Conservation (phyloP, 1,140 invertebrate species). For the Subanguina moxae region DNA sequence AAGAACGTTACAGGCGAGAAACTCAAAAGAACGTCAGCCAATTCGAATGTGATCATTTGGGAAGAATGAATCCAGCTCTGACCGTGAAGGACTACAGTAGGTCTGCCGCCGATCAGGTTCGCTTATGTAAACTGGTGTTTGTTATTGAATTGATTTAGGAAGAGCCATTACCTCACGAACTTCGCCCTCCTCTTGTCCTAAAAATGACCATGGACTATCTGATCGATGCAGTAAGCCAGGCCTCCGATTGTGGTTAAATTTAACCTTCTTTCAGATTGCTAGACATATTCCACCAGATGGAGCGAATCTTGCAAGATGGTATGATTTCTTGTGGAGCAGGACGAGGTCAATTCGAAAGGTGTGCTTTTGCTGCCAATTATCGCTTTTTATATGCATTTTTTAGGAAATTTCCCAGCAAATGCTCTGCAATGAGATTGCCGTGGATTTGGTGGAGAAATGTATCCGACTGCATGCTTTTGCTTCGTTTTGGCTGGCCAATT, state of each 20-base stretch:
- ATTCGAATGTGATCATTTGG: slow-evolving; percentile 65
- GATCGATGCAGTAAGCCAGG: slow-evolving; percentile 60
- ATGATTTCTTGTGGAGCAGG: slow-evolving; percentile 64
- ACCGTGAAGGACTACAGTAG: slow-evolving; percentile 85
- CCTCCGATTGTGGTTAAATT: not conserved
- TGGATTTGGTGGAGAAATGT: slow-evolving; percentile 84
- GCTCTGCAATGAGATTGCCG: slow-evolving; percentile 72
- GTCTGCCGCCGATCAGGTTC: slow-evolving; percentile 66
- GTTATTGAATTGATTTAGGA: slow-evolving; percentile 63
- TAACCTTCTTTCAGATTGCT: slow-evolving; percentile 20
- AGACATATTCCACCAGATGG: slow-evolving; percentile 12
- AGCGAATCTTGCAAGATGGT: slow-evolving; percentile 63
- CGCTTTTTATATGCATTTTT: not conserved
- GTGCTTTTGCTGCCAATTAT: not conserved
- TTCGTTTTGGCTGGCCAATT: slow-evolving; percentile 78
- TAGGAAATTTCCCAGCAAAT: slow-evolving; percentile 91
- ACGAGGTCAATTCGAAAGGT: slow-evolving; percentile 76
- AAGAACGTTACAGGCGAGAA: slow-evolving; percentile 81
- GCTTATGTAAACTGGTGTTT: not conserved
- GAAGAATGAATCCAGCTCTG: slow-evolving; percentile 25
- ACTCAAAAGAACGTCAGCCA: slow-evolving; percentile 71
- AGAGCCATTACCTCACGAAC: slow-evolving; percentile 64
- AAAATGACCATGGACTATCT: slow-evolving; percentile 85
- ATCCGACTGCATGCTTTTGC: slow-evolving; percentile 92
- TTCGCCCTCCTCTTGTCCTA: slow-evolving; percentile 75